Evolutionary conservation across 2,888 invertebrate genomes (phyloP), one percentile per base, ranked within the genome.

Genomic region (Sympetrum striolatum): DNA sequence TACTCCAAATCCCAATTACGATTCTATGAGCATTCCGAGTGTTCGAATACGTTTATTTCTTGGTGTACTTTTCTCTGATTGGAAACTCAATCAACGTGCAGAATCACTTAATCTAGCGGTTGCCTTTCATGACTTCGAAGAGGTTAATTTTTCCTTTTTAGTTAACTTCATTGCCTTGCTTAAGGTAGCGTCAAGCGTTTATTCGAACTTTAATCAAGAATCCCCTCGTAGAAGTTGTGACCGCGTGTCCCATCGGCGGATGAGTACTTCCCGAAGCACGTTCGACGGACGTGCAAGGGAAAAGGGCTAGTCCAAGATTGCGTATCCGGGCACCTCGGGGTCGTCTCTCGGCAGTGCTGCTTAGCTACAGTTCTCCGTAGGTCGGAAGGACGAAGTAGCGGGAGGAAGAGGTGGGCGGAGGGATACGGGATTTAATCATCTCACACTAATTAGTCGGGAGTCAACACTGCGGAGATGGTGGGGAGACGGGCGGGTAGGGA

Each of bases 341-440:
- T 64, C 64, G 60, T 60, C 12, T 60, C 22, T n/a, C 60, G 81
- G 48, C 39, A 35, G 10, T 37, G 48, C 25, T 58, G 58, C 82
- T 82, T 44, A 25, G 39, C 44, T 25, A 48, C 37, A 44, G 82
- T 82, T 82, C 58, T 44, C 25, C 12, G 2, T 14, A 10, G 25
- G 39, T 35, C 18, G 64, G 64, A 64, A 60, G 64, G 60, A 60
- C 60, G 60, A n/a, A 10, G 64, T 1, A 90, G 53, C 37, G 12
- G 35, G 25, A 35, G 35, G 90, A 58, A 80, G 31, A 80, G 80
- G 80, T 31, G 80, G 82, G 82, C 44, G 48, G 82, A 82, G 53
- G 86, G 90, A 90, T 80, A 31, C 25, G 86, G 86, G 90, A 90
- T 90, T 90, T 90, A 90, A 90, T 90, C 90, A 90, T 90, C 90